Base-by-base conservation (phyloP, 1,140 invertebrate species). In the Macrobrachium rosenbergii region DNA sequence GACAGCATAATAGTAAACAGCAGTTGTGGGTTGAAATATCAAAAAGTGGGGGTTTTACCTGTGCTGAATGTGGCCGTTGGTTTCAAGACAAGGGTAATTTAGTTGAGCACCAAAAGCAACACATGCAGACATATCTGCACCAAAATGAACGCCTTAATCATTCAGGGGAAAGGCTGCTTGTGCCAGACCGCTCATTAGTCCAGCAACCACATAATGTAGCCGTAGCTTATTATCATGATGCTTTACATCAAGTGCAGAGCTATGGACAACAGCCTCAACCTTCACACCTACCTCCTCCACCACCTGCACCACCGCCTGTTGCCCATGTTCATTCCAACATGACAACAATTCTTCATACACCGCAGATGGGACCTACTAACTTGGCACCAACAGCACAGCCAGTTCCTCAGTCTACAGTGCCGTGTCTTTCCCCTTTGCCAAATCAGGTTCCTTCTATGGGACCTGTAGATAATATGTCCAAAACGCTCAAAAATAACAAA, bases 11-110 rank as follows among this genome's bases (percentile, higher is more conserved):
- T 45, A 88, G 79, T 16, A 73, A 64, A 7, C 82, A 88, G 67
- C 78, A 82, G 45, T 67, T 90, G 19, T 90, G 89, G 89, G 83
- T 87, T 19, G 83, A 89, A 64, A 73, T 87, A n/a, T 63, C 87
- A 5, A 82, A 83, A 45, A 79, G 52, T 76, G 83, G 87, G 14
- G 89, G 83, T 2, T 75, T 81, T 21, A 79, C 83, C 19, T 89
- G 88, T 69, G 67, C 88, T 17, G 88, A 89, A 67, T 89, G 88
- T 82, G 83, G 86, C 19, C 28, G 82, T 14, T 85, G 88, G 60
- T 89, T 89, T 62, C 77, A 80, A n/a, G 83, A 89, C 72, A 89
- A 82, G 58, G 60, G 52, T 45, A 72, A 89, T 12, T 37, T 85
- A 60, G 52, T 37, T 11, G 77, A 89, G 11, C 88, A 89, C 69